These are phyloP conservation scores for Gari tellinella DNA, from an alignment of 2,888 invertebrate genomes.

Conservation along the genomic window DNA sequence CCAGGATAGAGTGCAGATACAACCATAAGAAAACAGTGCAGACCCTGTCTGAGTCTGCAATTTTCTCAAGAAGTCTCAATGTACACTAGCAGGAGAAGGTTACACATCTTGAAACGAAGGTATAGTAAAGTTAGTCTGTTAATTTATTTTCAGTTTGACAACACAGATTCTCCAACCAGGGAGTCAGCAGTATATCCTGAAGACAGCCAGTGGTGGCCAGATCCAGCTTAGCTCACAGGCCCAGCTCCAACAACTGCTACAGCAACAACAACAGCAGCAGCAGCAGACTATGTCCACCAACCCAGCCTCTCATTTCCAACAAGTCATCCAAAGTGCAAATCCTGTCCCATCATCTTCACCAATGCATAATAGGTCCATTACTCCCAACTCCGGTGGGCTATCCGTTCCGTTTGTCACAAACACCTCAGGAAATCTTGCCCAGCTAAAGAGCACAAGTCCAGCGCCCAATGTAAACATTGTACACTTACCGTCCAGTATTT, in stretches of 20 bases:
- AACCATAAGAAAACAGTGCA: too few relatives aligned
- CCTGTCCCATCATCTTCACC: constrained; percentile 61
- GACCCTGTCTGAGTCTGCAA: too few relatives aligned
- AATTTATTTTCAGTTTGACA: constrained; percentile 25
- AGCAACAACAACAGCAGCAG: constrained; percentile 43
- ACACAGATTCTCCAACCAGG: constrained; percentile 58
- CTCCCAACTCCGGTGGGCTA: constrained; percentile 51
- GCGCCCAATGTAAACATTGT: constrained; percentile 65
- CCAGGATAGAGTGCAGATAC: too few relatives aligned
- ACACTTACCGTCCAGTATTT: constrained; percentile 62
- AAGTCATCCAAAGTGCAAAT: constrained; percentile 18
- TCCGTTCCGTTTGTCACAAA: constrained; percentile 44
- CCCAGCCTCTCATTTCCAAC: constrained; percentile 48
- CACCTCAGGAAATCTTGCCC: constrained; percentile 40
- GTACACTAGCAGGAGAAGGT: too few relatives aligned
- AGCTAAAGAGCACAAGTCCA: constrained; percentile 54
- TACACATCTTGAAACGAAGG: too few relatives aligned
- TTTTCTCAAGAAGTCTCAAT: too few relatives aligned
- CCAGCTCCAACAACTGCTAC: constrained; percentile 63
- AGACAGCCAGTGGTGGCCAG: constrained; percentile 57
- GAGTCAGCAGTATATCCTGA: constrained; percentile 64
- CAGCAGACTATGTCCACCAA: constrained; percentile 20
- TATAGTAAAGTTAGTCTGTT: too few relatives aligned
- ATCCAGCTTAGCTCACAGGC: constrained; percentile 51
- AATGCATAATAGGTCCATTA: constrained; percentile 64